These are phyloP conservation scores for Oriolus oriolus DNA, from an alignment of 2,113 vertebrate species.

Conservation along the genomic window DNA sequence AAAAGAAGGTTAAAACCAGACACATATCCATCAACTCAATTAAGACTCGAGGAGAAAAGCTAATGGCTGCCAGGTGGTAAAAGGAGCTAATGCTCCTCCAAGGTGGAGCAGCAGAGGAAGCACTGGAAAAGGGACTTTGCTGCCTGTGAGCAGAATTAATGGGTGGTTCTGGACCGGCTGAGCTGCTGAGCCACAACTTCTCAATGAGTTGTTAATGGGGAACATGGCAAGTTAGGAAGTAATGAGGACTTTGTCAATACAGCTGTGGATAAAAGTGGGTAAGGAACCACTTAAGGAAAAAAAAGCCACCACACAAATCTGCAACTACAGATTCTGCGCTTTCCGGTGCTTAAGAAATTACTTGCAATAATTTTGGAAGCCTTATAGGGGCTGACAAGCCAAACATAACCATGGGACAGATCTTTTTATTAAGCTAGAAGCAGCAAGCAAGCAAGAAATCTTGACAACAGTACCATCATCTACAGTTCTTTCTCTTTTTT, in stretches of 20 bases:
- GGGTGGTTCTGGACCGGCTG: not conserved
- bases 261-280: slow-evolving; percentile 45
- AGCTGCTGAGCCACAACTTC: slow-evolving; percentile 1
- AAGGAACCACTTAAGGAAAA: slow-evolving; percentile 35
- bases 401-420: not conserved
- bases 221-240: slow-evolving; percentile 26
- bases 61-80: not conserved
- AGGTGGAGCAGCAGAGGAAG: not conserved
- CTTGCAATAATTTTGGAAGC: slow-evolving; percentile 39
- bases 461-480: not conserved
- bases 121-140: not conserved
- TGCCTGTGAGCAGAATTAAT: slow-evolving; percentile 29
- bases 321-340: slow-evolving; percentile 4
- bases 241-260: slow-evolving; percentile 48
- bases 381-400: not conserved
- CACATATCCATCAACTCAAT: not conserved
- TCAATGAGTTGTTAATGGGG: slow-evolving; percentile 27
- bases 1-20: not conserved
- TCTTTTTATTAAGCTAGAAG: not conserved
- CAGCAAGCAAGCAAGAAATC: not conserved
- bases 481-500: not conserved
- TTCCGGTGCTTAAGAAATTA: slow-evolving; percentile 50
- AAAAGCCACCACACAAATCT: slow-evolving; percentile 20
- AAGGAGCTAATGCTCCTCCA: not conserved
- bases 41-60: not conserved